These are phyloP conservation scores for Bombus picipes DNA, from an alignment of 1,140 invertebrate genomes.

Conservation along the genomic window DNA sequence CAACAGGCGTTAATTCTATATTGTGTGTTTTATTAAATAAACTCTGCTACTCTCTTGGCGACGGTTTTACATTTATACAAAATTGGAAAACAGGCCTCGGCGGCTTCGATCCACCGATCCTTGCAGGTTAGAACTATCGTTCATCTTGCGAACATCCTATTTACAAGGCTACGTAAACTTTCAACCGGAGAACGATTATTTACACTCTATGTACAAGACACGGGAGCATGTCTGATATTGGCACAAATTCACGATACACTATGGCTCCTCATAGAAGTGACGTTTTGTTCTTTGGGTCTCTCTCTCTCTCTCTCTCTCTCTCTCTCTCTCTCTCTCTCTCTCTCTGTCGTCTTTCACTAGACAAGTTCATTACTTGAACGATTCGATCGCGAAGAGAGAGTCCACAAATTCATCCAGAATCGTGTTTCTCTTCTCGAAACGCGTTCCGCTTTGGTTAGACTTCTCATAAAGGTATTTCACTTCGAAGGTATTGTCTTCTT, in stretches of 20 bases:
- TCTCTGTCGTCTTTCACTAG: no score
- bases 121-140: neutral
- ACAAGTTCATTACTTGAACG: neutral
- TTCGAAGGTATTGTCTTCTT: neutral
- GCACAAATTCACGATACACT: constrained; percentile 43
- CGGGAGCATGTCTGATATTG: constrained; percentile 29
- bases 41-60: constrained; percentile 62
- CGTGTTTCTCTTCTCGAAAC: neutral
- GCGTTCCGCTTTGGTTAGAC: constrained; percentile 5
- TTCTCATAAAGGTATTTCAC: neutral
- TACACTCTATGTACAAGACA: constrained; percentile 62
- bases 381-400: neutral
- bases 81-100: constrained; percentile 63
- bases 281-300: neutral
- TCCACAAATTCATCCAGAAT: neutral
- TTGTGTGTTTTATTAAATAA: constrained; percentile 75
- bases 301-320: neutral
- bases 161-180: constrained; percentile 41
- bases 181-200: constrained; percentile 34
- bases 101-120: neutral
- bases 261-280: neutral
- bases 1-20: constrained; percentile 21
- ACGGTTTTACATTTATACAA: constrained; percentile 80
- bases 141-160: constrained; percentile 27
- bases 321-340: neutral